phyloP scores from a whole-genome alignment of 2,797 vertebrate genomes.

The Menidia menidia region DNA sequence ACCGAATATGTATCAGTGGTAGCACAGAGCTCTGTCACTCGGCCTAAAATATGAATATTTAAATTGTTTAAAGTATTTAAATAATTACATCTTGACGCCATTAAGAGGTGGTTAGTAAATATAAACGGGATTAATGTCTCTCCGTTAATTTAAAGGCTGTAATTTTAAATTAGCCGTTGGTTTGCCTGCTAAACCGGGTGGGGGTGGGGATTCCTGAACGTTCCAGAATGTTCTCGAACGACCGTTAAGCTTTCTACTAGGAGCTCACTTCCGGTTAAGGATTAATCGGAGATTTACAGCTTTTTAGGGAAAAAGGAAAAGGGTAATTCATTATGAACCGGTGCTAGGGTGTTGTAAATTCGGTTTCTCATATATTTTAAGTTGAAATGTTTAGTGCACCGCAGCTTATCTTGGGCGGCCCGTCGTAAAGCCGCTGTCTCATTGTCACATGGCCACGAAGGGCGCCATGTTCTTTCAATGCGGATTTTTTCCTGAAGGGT shows the following conservation, averaged over 20 bases:
- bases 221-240: constrained; percentile 63
- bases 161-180: background rate
- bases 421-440: background rate
- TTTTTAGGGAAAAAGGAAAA: too few species aligned
- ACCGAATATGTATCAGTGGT: background rate
- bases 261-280: constrained; percentile 9
- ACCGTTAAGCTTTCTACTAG: background rate
- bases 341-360: background rate
- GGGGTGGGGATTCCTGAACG: constrained; percentile 28
- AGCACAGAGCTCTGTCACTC: too few species aligned
- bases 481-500: background rate
- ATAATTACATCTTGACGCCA: background rate
- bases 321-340: too few species aligned
- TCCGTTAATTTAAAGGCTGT: background rate
- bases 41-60: background rate
- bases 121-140: rapidly evolving
- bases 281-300: too few species aligned
- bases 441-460: background rate
- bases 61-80: background rate
- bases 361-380: background rate
- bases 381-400: background rate
- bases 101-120: background rate
- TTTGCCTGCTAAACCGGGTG: background rate
- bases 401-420: background rate
- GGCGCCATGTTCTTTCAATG: background rate